Conservation (phyloP, 2,888 invertebrate species). For the Trachelus troglodyta region DNA sequence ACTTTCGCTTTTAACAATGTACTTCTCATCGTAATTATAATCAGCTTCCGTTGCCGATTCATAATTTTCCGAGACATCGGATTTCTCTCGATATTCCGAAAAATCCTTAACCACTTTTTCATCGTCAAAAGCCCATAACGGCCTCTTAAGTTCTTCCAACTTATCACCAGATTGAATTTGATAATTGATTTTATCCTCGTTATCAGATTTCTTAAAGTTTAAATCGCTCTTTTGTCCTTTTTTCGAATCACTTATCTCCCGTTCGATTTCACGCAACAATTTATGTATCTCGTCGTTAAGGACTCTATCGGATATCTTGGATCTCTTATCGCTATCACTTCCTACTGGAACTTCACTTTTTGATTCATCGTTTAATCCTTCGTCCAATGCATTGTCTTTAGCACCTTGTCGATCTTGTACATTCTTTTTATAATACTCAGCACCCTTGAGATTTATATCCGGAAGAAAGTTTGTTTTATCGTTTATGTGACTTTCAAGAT, state of each 20-base stretch:
- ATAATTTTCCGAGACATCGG: conserved; percentile 17
- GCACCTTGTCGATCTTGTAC: background rate
- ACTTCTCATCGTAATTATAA: conserved; percentile 23
- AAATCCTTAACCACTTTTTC: conserved; percentile 23
- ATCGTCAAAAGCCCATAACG: conserved; percentile 28
- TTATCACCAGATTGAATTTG: conserved; percentile 17
- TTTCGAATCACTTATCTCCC: conserved; percentile 16
- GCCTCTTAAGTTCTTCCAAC: conserved; percentile 34
- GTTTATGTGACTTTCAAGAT: conserved; percentile 1
- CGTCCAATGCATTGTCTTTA: background rate
- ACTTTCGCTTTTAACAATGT: conserved; percentile 23
- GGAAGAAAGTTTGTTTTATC: conserved; percentile 7
- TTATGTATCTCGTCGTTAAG: conserved; percentile 17
- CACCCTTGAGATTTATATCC: conserved; percentile 1
- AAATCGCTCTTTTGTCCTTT: conserved; percentile 15
- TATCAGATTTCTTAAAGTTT: background rate
- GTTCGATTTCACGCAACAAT: conserved; percentile 22
- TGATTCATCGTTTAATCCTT: background rate
- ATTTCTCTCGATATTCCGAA: conserved; percentile 27
- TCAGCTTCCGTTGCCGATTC: conserved; percentile 12
- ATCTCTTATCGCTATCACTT: background rate
- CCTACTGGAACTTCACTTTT: background rate
- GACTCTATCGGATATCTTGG: background rate
- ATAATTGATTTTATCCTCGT: background rate
- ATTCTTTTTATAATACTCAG: background rate